Evolutionary conservation across 53 echinoderm and acorn worm genomes (phyloP), one percentile per base, ranked within the genome.

Genomic region (Actinopyga echinites): DNA sequence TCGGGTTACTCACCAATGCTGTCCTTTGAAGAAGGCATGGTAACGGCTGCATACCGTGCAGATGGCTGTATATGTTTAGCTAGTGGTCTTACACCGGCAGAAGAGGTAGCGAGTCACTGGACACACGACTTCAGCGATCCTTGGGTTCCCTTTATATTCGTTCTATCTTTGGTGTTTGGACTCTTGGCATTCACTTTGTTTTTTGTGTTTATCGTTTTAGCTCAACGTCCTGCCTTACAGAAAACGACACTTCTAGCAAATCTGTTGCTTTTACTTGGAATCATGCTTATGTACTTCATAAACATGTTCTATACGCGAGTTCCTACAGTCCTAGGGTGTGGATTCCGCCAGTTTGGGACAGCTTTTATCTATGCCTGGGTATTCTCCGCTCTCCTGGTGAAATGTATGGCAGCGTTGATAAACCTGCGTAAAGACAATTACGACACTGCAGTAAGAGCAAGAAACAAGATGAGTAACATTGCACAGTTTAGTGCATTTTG

Each of bases 291-390:
- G 82, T 79, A 79, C 57, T 56, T 57, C 17, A 54, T 64, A 30
- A 81, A 81, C 34, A 30, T 87, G 7, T 52, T 80, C 38, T 87
- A 64, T 29, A 87, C 80, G 57, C 9, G 66, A 25, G 44, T 61
- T 12, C 87, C 87, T 13, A 82, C 56, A 3, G 34, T 33, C 9
- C 80, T 87, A 15, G 21, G 65, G 6, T 87, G 87, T 57, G 87
- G 87, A 26, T 54, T 79, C 35, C 74, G 82, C 12, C 87, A 80
- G 30, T 81, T 87, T 54, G 87, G 87, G 19, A 66, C 80, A 2
- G 60, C 81, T 6, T 82, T 87, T 43, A 66, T 87, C 23, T 55
- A 87, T 30, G 82, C 69, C 53, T 58, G 79, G 54, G 65, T 87
- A 23, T 87, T 64, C 31, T 56, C 79, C 26, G 82, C 87, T 0